Percentiles rank a stretch among this genome's conserved stretches.
Conservation (phyloP, 2,888 invertebrate species). For the Cremastinae sp. region DNA sequence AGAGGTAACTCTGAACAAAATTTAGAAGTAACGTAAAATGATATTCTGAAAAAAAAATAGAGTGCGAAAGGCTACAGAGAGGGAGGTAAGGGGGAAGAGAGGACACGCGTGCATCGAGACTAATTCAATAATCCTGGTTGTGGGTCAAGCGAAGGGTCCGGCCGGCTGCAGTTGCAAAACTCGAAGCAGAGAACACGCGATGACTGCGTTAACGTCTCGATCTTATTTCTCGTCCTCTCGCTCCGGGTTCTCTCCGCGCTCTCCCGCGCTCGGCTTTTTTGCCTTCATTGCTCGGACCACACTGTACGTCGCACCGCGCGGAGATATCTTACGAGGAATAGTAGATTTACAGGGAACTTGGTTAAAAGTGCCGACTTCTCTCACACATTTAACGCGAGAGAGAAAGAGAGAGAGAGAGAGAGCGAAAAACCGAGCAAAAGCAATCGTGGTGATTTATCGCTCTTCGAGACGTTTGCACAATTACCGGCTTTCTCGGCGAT, state of each 20-base stretch:
- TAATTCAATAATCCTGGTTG: slow-evolving; percentile 69
- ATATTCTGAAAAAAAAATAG: background rate
- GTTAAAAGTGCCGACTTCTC: slow-evolving; percentile 62
- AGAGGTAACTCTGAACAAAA: background rate
- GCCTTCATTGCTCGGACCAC: slow-evolving; percentile 41
- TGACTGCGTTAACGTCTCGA: slow-evolving; percentile 28
- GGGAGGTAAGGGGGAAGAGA: slow-evolving; percentile 1
- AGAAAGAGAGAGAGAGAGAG: slow-evolving; percentile 23
- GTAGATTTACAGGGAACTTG: slow-evolving; percentile 73
- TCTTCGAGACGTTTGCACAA: slow-evolving; percentile 55
- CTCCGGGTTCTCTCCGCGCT: background rate
- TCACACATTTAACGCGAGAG: slow-evolving; percentile 53
- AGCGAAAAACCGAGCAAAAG: slow-evolving; percentile 39
- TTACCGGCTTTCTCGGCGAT: slow-evolving; percentile 57
- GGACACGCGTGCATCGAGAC: slow-evolving; percentile 62
- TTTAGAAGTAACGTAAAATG: background rate
- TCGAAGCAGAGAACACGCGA: slow-evolving; percentile 32
- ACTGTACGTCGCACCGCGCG: slow-evolving; percentile 26
- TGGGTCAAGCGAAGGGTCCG: slow-evolving; percentile 64
- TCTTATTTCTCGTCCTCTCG: slow-evolving; percentile 11
- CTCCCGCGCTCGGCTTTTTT: slow-evolving; percentile 21
- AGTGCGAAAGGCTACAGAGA: slow-evolving; percentile 13
- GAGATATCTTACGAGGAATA: slow-evolving; percentile 66
- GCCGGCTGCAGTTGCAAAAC: slow-evolving; percentile 53
- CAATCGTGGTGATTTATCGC: slow-evolving; percentile 61